phyloP scores from a whole-genome alignment of 1,140 invertebrate species.

The Nomia melanderi region DNA sequence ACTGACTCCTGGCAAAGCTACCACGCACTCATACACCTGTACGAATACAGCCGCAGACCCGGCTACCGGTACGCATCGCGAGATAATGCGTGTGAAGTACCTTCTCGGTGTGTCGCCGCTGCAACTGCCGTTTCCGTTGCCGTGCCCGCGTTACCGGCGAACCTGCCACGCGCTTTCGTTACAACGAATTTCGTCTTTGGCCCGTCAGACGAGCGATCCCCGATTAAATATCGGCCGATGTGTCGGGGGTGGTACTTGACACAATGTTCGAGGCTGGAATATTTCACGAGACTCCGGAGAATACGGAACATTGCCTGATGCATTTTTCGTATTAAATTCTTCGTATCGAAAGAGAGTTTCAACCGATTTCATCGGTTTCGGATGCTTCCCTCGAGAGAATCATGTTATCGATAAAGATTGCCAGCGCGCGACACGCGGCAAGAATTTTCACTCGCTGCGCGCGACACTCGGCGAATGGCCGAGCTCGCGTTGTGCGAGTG shows the following conservation, averaged over 20 bases:
- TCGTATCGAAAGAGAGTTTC: neutral
- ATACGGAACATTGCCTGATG: neutral
- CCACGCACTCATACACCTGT: conserved; percentile 46
- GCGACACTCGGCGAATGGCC: neutral
- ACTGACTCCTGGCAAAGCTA: conserved; percentile 78
- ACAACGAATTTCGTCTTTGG: conserved; percentile 57
- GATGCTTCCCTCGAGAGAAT: neutral
- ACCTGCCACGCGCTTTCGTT: conserved; percentile 23
- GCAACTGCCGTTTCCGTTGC: too few species aligned
- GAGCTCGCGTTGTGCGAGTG: conserved; percentile 4
- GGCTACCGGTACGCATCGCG: conserved; percentile 44
- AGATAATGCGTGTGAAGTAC: conserved; percentile 52
- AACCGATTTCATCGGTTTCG: too few species aligned
- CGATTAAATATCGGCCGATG: conserved; percentile 32
- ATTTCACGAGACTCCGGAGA: neutral
- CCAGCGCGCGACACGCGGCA: neutral
- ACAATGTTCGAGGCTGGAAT: neutral
- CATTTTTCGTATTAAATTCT: conserved; percentile 1
- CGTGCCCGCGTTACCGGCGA: conserved; percentile 3
- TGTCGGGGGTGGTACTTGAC: conserved; percentile 27
- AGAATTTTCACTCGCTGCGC: neutral
- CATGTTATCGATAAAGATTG: too few species aligned
- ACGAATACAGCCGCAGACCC: conserved; percentile 21
- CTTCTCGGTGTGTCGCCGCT: conserved; percentile 28
- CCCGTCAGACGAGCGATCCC: conserved; percentile 39